Percentiles rank a stretch among this genome's conserved stretches.
phyloP scores from a whole-genome alignment of 2,113 vertebrate species.

The Phalacrocorax brasilianus region DNA sequence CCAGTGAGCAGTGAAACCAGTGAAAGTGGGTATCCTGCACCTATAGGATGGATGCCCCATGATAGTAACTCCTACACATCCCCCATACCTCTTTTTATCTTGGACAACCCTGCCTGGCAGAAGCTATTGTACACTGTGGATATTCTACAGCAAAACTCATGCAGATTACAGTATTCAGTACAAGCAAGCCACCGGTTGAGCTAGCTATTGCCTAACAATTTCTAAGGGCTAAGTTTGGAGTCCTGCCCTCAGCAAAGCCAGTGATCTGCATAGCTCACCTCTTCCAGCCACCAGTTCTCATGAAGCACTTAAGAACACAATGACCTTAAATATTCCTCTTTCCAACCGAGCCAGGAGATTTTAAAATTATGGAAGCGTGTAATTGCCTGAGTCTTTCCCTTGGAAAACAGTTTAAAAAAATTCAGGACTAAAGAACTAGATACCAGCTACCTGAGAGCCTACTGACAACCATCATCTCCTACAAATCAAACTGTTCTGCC shows the following conservation, averaged over 20 bases:
- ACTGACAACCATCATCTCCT: not conserved
- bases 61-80: not conserved
- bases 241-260: not conserved
- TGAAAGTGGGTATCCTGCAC: not conserved
- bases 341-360: not conserved
- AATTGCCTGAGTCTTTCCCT: not conserved
- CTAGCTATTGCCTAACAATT: not conserved
- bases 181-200: not conserved
- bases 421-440: not conserved
- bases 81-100: not conserved
- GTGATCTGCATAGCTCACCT: not conserved
- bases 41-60: not conserved
- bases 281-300: not conserved
- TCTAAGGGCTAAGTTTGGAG: not conserved
- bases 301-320: not conserved
- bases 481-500: not conserved
- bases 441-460: not conserved
- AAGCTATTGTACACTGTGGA: not conserved
- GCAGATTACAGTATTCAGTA: not conserved
- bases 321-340: not conserved
- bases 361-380: not conserved
- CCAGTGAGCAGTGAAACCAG: not conserved
- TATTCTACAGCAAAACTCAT: not conserved
- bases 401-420: not conserved
- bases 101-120: not conserved